Evolutionary conservation across 2,797 vertebrate genomes (phyloP).

Genomic region (Carapus acus): DNA sequence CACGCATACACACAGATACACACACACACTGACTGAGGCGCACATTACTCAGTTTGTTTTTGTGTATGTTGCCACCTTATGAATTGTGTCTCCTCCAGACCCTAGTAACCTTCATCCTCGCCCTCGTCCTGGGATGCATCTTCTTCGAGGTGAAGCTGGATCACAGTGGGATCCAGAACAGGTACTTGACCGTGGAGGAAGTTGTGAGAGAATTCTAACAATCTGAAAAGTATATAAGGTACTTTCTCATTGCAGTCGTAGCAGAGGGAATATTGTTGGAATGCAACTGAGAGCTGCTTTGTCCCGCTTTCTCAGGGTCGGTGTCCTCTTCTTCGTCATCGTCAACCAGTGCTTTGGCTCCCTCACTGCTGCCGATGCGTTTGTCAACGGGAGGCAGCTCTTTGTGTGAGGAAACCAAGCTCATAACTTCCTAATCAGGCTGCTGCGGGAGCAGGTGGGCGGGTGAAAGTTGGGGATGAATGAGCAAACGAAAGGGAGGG

Average conservation of each 20-base stretch:
- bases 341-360: slow-evolving; percentile 83
- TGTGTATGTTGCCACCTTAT: too few relatives aligned
- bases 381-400: slow-evolving; percentile 81
- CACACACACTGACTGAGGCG: too few relatives aligned
- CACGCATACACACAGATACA: too few relatives aligned
- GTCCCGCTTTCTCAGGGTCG: slow-evolving; percentile 64
- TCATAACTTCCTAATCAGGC: slow-evolving; percentile 4
- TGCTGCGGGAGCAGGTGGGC: too few relatives aligned
- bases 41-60: too few relatives aligned
- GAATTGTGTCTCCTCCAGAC: slow-evolving; percentile 53
- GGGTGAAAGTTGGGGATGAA: too few relatives aligned
- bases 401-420: slow-evolving; percentile 73
- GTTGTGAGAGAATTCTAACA: too few relatives aligned
- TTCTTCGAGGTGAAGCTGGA: slow-evolving; percentile 60
- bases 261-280: background rate
- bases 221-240: too few relatives aligned
- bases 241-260: too few relatives aligned
- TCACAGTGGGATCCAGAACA: slow-evolving; percentile 69
- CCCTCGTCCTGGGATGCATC: slow-evolving; percentile 69
- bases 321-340: slow-evolving; percentile 79
- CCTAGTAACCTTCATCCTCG: slow-evolving; percentile 60
- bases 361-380: slow-evolving; percentile 80
- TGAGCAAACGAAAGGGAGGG: too few relatives aligned
- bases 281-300: background rate
- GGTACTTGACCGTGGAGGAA: slow-evolving; percentile 40